Evolutionary conservation across 1,140 invertebrate genomes (phyloP), one percentile per base, ranked within the genome.

Genomic region (Triops longicaudatus): DNA sequence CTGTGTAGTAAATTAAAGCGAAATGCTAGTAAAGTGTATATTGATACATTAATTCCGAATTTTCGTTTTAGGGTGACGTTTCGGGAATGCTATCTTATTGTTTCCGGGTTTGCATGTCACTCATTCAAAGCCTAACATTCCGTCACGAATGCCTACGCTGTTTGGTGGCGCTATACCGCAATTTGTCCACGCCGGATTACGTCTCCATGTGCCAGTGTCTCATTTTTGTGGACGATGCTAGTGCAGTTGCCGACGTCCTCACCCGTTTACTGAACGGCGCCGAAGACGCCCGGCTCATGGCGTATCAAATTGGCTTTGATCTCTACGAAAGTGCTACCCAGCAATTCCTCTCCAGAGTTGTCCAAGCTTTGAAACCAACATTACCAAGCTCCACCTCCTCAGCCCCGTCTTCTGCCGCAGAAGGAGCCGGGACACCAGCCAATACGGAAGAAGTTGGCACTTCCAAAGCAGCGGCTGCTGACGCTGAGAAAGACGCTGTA

Each of bases 301-400:
- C 95, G 0, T 99, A 98, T 85, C 98, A 99, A 87, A 98, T 99
- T 81, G 96, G 92, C 0, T 99, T 99, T 87, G 98, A 99, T 88
- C 87, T 99, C 79, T 99, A 99, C 82, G 98, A 99, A 85, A 98
- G 95, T 78, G 98, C 97, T 0, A 98, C 97, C 0, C 98, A 99
- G 86, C 96, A 99, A 83, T 98, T 99, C 83, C 86, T 99, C 22
- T 91, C 91, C 31, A 88, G 93, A 81, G 94, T 99, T 11, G 85
- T 96, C 43, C 91, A 94, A 83, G 92, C 93, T 43, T 83, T 98
- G 1, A 87, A 90, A 82, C 88, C 89, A 31, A 93, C 91, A n/a
- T 93, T 93, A 50, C 93, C 93, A 0, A 90, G 95, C 79, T 91
- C 92, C 12, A 78, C 74, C 72, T 22, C 42, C 28, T 78, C 44